phyloP scores from a whole-genome alignment of 2,113 vertebrate species.

The Empidonax alnorum region DNA sequence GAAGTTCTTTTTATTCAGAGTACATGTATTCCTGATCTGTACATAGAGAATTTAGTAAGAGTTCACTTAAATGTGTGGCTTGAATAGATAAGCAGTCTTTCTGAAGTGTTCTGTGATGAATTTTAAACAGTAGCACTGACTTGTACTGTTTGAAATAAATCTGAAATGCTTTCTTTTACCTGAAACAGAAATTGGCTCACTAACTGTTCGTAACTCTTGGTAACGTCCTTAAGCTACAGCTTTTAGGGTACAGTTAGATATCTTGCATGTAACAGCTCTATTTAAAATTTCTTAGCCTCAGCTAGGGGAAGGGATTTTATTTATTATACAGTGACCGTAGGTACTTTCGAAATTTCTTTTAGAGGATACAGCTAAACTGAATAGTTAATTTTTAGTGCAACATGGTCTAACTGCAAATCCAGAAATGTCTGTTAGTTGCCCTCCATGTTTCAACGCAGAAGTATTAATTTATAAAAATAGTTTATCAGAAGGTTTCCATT shows the following conservation, averaged over 20 bases:
- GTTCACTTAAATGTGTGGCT: conserved; percentile 46
- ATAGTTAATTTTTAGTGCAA: neutral
- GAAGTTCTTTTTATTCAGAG: conserved; percentile 35
- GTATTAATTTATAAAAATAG: neutral
- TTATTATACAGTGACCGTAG: neutral
- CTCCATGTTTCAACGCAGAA: neutral
- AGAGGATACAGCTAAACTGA: neutral
- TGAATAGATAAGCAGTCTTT: conserved; percentile 61
- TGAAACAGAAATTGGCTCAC: conserved; percentile 29
- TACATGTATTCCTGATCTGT: conserved; percentile 37
- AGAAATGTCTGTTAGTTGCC: neutral
- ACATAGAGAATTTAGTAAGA: conserved; percentile 26
- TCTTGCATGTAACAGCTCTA: neutral
- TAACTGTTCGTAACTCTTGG: neutral
- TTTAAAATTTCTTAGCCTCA: neutral
- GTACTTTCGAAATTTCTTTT: neutral
- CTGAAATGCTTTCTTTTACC: conserved; percentile 44
- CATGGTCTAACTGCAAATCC: neutral
- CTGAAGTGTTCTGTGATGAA: conserved; percentile 43
- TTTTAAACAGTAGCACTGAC: conserved; percentile 33
- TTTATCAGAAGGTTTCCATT: neutral
- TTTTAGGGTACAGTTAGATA: neutral
- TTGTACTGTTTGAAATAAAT: conserved; percentile 45
- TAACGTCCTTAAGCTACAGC: neutral
- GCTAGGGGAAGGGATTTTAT: neutral